Evolutionary conservation across 53 echinoderm and acorn worm genomes (phyloP), one percentile per base, ranked within the genome.

Genomic region (Glandiceps talaboti): DNA sequence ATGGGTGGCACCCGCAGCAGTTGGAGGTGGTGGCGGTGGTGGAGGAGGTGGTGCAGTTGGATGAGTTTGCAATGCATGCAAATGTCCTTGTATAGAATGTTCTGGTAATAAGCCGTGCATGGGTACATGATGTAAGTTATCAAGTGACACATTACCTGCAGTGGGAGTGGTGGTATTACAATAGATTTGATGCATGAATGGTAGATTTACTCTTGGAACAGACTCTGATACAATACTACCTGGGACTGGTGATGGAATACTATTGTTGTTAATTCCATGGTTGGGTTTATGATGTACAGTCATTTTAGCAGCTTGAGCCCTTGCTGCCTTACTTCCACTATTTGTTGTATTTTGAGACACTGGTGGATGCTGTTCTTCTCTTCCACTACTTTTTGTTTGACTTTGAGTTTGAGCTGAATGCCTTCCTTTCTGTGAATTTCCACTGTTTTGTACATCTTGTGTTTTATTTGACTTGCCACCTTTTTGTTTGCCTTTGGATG

Each of bases 1-100:
- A 45, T 45, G 64, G 6, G 64, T 45, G 6, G 64, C 64, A 45
- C 64, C 20, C 20, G 64, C 6, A 20, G 20, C 64, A 12, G 6
- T 20, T 12, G 64, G 20, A 10, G 88, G 64, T 0, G 90, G 28
- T 33, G 88, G 88, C 0, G 92, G 89, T 0, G 85, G 83, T 77
- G 87, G 82, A 30, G 85, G 74, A 33, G 82, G 78, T 33, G 28
- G 45, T 72, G 25, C 73, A 72, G 30, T 73, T 33, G 33, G 79
- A 79, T 28, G 80, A 28, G 25, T 26, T 31, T 1, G 78, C 29
- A 27, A 73, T 45, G 73, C 14, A 29, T 28, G 80, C 32, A 79
- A 6, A 32, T n/a, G 79, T 31, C 32, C 79, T 72, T 25, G 64
- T 29, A 12, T 33, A 80, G 73, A n/a, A 79, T 29, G 80, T 75